Base-by-base conservation (phyloP, 2,797 vertebrate species). In the Malacoraja senta region DNA sequence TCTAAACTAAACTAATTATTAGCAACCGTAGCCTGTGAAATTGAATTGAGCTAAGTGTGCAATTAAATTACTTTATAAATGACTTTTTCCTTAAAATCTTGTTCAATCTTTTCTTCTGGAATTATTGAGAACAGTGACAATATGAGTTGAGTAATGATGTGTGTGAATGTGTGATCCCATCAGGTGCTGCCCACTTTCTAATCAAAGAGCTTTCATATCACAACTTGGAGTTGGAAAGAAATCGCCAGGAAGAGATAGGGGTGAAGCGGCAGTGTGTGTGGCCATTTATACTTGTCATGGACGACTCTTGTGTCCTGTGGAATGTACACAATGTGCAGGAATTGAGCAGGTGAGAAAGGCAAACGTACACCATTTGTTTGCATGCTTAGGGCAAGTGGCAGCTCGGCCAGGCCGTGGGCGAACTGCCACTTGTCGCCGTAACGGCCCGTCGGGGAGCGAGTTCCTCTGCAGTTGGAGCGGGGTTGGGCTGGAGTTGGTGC, bases 201-300 rank as follows among this genome's bases (percentile, higher is more conserved):
- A 99, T 99, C 95, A 99, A 99, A 96, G 99, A 99, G 94, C 97
- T 99, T 94, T 99, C 98, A 0, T 98, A 99, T 95, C 98, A 99
- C 94, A 99, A 99, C 95, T 96, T 99, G 93, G 99, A 99, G 95
- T 96, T 99, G 95, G 99, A 99, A 94, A 97, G 98, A 93, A 99
- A 98, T 95, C 97, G 99, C 17, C 95, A 97, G 94, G 98, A 98
- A 95, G 99, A 99, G 94, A 96, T 98, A 93, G 98, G 98, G 3
- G 95, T 98, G 74, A 98, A 97, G 94, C 97, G 98, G 65, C 98
- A 98, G 94, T 98, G 98, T 0, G 97, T 99, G 65, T 99, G 99
- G 99, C 98, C 99, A 0, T 98, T 99, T 95, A 98, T 99, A 0
- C 97, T 98, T 90, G 97, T 99, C 96, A 98, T 99, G 98, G 98